Conservation (phyloP, 1,140 invertebrate genomes). For the Diorhabda sublineata region DNA sequence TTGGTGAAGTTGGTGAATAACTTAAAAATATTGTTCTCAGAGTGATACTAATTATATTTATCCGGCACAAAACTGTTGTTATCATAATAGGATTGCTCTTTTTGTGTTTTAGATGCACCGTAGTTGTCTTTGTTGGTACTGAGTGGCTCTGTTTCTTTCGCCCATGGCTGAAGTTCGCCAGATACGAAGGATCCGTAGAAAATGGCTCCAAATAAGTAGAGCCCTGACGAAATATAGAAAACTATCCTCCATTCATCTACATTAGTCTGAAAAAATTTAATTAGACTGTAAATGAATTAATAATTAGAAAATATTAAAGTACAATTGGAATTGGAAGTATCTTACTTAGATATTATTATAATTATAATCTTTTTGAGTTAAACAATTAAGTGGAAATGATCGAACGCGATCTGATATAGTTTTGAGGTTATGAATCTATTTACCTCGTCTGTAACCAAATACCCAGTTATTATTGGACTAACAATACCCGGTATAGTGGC, state of each 20-base stretch:
- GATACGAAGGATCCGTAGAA: constrained; percentile 77
- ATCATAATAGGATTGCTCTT: background rate
- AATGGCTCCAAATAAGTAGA: constrained; percentile 74
- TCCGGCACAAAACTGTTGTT: constrained; percentile 8
- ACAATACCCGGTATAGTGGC: constrained; percentile 86
- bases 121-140: background rate
- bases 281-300: too few species aligned
- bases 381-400: too few species aligned
- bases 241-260: constrained; percentile 75
- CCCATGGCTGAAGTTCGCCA: constrained; percentile 77
- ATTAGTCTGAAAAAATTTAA: constrained; percentile 53
- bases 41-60: background rate
- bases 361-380: too few species aligned
- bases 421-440: background rate
- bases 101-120: background rate
- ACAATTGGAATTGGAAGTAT: too few species aligned
- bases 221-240: constrained; percentile 74
- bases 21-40: too few species aligned
- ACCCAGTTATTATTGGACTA: constrained; percentile 75
- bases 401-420: background rate
- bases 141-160: constrained; percentile 11
- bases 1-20: too few species aligned
- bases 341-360: too few species aligned
- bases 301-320: too few species aligned
- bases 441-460: constrained; percentile 57